Base-by-base conservation (phyloP, 2,888 invertebrate genomes). In the Scaptomyza cyrtandrae region DNA sequence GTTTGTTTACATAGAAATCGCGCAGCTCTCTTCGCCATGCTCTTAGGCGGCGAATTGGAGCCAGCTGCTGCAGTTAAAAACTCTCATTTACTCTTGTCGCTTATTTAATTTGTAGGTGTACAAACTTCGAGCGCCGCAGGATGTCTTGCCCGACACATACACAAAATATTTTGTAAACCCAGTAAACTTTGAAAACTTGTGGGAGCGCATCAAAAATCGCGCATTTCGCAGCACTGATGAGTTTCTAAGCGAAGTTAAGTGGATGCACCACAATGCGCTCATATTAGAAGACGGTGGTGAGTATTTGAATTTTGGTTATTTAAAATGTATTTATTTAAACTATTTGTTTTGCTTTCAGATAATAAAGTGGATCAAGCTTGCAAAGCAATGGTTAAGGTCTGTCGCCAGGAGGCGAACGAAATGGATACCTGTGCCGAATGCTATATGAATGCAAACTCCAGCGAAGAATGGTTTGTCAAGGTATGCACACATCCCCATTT, bases 401-500 rank as follows among this genome's bases (percentile, higher is more conserved):
- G 97, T 75, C 96, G 96, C 74, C 96, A 97, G 81, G 98, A 98
- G 93, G 96, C 97, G 93, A 94, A 95, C 45, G 98, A 98, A 93
- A 97, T 98, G 65, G 98, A 98, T 90, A 96, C 97, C 16, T 99
- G 98, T 86, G 95, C 98, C 0, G 97, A 97, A 89, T 99, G 98
- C 91, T 98, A 98, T 92, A 93, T 94, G 49, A 96, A 96, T 85
- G 97, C 97, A 6, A 97, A 97, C 89, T 95, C 96, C 0, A 82
- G 71, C 48, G 94, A 96, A 55, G 95, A 95, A 63, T 98, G 98
- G 98, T 98, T 98, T 92, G 95, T 97, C 0, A 97, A 98, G 89
- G 97, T 97, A 2, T 98, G 98, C 92, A 95, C 96, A 24, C 95
- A 95, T 61, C 98, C 98, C 0, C 98, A 99, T 93, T 93, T 97